phyloP scores from a whole-genome alignment of 2,113 vertebrate genomes.

The Syngnathus floridae region DNA sequence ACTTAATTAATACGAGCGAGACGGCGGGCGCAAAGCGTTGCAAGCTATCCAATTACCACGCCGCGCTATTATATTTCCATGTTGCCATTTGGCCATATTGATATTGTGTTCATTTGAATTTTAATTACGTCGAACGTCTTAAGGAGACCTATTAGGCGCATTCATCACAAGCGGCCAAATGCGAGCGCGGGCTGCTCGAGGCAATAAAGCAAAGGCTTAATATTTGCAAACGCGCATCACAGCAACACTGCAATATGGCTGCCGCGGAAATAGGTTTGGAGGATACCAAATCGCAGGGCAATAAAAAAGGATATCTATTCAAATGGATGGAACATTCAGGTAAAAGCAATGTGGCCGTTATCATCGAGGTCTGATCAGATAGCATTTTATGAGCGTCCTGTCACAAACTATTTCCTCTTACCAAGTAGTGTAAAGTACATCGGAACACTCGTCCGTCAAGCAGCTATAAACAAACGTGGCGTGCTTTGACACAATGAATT shows the following conservation, averaged over 20 bases:
- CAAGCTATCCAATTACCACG: neutral
- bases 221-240: constrained; percentile 1
- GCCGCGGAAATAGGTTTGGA: neutral
- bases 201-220: constrained; percentile 1
- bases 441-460: constrained; percentile 33
- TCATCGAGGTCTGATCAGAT: constrained; percentile 1
- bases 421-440: constrained; percentile 27
- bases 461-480: constrained; percentile 20
- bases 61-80: neutral
- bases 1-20: constrained; percentile 1
- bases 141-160: constrained; percentile 1
- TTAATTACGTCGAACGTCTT: neutral
- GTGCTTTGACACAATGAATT: constrained; percentile 26
- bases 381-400: constrained; percentile 26
- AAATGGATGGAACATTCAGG: neutral
- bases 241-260: neutral
- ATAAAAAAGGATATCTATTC: constrained; percentile 4
- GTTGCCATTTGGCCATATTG: constrained; percentile 5
- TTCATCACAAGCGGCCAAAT: constrained; percentile 1
- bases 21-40: neutral
- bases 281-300: neutral
- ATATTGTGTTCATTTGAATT: neutral
- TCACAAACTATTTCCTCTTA: constrained; percentile 9
- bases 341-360: constrained; percentile 6
- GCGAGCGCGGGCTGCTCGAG: neutral